phyloP scores from a whole-genome alignment of 2,797 vertebrate genomes.

The Scyliorhinus canicula region DNA sequence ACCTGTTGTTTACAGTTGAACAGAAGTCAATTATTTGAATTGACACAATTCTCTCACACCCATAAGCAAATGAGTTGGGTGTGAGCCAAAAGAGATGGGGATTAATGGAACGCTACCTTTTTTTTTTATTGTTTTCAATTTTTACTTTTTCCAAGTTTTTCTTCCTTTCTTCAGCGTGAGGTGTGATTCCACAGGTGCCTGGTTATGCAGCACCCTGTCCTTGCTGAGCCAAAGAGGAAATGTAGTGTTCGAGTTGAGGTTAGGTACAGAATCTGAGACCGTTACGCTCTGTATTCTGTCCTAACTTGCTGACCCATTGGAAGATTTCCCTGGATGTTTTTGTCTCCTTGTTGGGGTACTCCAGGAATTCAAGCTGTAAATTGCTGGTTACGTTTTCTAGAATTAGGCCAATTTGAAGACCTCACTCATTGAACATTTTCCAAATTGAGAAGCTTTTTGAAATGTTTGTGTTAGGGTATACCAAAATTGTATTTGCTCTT shows the following conservation, averaged over 20 bases:
- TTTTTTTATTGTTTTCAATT: neutral
- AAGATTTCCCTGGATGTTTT: neutral
- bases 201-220: neutral
- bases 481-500: slow-evolving; percentile 12
- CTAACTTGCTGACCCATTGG: neutral
- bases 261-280: neutral
- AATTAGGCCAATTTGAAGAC: neutral
- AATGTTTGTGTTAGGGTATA: neutral
- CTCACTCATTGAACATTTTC: neutral
- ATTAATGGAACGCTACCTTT: neutral
- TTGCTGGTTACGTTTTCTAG: neutral
- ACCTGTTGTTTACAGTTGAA: neutral
- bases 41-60: neutral
- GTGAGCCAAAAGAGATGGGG: too few relatives aligned
- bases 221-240: neutral
- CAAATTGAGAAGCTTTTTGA: neutral
- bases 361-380: neutral
- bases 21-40: neutral
- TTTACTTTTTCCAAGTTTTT: neutral
- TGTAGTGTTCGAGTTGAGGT: neutral
- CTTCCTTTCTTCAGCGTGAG: neutral
- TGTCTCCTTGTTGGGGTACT: neutral
- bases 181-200: neutral
- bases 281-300: neutral
- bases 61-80: neutral